Percentiles rank a stretch among this genome's conserved stretches.
These are phyloP conservation scores for Echinarachnius parma DNA, from an alignment of 53 echinoderm and acorn worm species.

Conservation along the genomic window DNA sequence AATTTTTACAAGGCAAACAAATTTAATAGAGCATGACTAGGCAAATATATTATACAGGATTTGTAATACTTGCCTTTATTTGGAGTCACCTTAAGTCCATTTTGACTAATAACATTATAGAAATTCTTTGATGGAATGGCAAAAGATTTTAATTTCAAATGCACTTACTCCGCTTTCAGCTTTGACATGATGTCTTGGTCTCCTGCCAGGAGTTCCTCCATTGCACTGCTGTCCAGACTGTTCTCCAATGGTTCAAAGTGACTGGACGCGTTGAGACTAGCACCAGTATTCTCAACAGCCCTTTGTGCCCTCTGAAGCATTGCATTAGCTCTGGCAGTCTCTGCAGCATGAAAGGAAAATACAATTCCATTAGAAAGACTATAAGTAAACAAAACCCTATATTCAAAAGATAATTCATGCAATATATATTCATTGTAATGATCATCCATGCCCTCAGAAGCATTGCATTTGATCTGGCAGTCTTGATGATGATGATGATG, in stretches of 20 bases:
- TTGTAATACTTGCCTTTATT: too few species aligned
- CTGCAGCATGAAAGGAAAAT: slow-evolving; percentile 14
- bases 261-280: slow-evolving; percentile 8
- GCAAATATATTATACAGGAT: too few species aligned
- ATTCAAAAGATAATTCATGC: too few species aligned
- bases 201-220: slow-evolving; percentile 39
- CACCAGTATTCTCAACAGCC: slow-evolving; percentile 37
- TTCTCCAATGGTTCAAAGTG: not conserved
- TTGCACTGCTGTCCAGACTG: slow-evolving; percentile 10
- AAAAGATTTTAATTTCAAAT: not conserved
- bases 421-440: too few species aligned
- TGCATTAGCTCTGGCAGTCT: slow-evolving; percentile 58
- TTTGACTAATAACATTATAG: too few species aligned
- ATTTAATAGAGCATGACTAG: too few species aligned
- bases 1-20: too few species aligned
- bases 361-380: not conserved
- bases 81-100: too few species aligned
- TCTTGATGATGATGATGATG: slow-evolving; percentile 1
- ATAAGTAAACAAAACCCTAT: too few species aligned
- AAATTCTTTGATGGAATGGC: not conserved
- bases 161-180: not conserved
- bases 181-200: slow-evolving; percentile 27
- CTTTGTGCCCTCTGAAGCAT: slow-evolving; percentile 62
- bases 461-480: too few species aligned
- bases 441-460: too few species aligned